Evolutionary conservation across 2,113 vertebrate species (phyloP), one percentile per base, ranked within the genome.

Genomic region (Setophaga kirtlandii): DNA sequence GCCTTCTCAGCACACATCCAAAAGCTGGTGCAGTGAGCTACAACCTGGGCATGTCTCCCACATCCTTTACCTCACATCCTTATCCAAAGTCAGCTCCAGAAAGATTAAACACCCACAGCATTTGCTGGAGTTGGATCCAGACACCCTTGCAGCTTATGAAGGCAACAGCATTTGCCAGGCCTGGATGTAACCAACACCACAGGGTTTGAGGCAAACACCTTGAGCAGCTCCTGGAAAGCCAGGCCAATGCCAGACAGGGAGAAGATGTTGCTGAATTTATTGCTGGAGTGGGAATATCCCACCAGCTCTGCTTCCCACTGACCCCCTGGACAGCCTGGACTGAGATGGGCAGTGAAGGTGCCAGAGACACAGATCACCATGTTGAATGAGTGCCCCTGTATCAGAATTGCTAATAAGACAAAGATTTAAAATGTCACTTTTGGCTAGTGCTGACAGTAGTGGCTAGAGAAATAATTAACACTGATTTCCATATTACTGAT

Each of bases 391-490:
- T 17, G n/a, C 42, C 58, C 63, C 63, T 14, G 0, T 24, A 67
- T 37, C 90, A 68, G 73, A 83, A 88, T 9, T 71, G 70, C 68
- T 88, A 65, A 83, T 69, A 65, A 52, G 35, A 77, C 16, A 28
- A 42, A 87, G 65, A 76, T 70, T 81, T 64, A 42, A 87, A 83
- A 74, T 41, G 25, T 52, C 71, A 24, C 9, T 35, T 86, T 90
- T 63, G 93, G 88, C 79, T 85, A 68, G 27, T 5, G 21, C 50
- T 56, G 75, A 69, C 56, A 91, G 42, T 8, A 70, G 55, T 21
- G 52, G 79, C 60, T 90, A 81, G 41, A 90, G 63, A 93, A 96
- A 95, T 81, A 93, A 96, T 94, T 92, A 92, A 86, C 73, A 20
- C 31, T 15, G 15, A 92, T 94, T 91, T 94, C 82, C 85, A 88